Evolutionary conservation across 1,140 invertebrate genomes (phyloP).

Genomic region (Sipha flava): DNA sequence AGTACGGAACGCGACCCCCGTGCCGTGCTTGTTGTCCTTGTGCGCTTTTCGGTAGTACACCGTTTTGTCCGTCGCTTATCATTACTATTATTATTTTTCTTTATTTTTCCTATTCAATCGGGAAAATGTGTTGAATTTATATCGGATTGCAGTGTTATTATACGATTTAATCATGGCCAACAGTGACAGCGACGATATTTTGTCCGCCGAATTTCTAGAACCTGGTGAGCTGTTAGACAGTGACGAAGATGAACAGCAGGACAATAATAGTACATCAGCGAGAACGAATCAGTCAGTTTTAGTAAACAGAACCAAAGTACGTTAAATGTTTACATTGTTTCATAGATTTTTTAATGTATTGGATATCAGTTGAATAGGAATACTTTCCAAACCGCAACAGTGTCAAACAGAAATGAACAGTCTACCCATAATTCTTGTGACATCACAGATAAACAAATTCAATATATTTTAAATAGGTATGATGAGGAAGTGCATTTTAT

Average conservation of each 20-base stretch:
- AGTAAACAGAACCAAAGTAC: not conserved
- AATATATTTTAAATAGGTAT: constrained; percentile 12
- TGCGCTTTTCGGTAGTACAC: too few species aligned
- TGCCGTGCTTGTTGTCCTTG: too few species aligned
- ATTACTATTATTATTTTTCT: too few species aligned
- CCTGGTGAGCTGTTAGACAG: constrained; percentile 1
- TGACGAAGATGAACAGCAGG: not conserved
- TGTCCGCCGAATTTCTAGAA: not conserved
- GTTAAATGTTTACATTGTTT: not conserved
- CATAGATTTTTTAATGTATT: not conserved
- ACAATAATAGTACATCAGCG: not conserved
- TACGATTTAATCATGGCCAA: not conserved
- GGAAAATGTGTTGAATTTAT: too few species aligned
- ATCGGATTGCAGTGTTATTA: too few species aligned
- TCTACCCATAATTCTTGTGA: not conserved
- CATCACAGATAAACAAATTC: constrained; percentile 13
- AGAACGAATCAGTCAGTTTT: not conserved
- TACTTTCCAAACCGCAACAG: not conserved
- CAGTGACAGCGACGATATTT: not conserved
- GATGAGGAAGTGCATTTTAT: not conserved
- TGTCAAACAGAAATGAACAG: not conserved
- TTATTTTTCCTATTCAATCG: too few species aligned
- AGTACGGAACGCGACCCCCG: too few species aligned
- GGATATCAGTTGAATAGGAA: constrained; percentile 4
- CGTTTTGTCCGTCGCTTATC: too few species aligned